Evolutionary conservation across 2,888 invertebrate species (phyloP).

Genomic region (Orthonychiurus folsomi): DNA sequence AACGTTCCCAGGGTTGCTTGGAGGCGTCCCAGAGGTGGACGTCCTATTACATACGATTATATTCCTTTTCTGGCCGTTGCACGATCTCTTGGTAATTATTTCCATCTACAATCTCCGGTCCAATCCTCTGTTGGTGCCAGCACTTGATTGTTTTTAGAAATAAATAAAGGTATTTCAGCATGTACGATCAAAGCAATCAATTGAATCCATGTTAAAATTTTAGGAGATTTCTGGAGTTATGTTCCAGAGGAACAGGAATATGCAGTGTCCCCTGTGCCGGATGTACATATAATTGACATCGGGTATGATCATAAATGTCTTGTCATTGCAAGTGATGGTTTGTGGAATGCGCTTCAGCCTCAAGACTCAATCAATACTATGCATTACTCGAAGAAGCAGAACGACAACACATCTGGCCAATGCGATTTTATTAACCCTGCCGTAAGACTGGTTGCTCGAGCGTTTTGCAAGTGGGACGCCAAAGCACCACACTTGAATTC

Average conservation of each 20-base stretch:
- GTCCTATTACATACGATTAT: neutral
- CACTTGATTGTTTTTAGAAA: too few relatives aligned
- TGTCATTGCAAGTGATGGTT: neutral
- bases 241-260: neutral
- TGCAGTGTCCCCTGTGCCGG: neutral
- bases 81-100: constrained; percentile 2
- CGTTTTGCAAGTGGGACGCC: neutral
- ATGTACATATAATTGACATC: neutral
- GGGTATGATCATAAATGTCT: neutral
- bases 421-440: neutral
- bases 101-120: neutral
- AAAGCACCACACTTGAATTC: too few relatives aligned
- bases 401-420: neutral
- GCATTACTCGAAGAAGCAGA: neutral
- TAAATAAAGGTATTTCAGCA: too few relatives aligned
- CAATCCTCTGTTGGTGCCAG: too few relatives aligned
- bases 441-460: neutral
- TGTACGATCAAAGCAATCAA: too few relatives aligned
- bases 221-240: neutral
- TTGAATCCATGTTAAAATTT: neutral
- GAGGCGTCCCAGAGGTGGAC: neutral
- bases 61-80: neutral
- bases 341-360: neutral
- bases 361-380: neutral
- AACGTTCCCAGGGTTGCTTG: neutral